These are phyloP conservation scores for Graptemys geographica DNA, from an alignment of 2,797 vertebrate species.

Conservation along the genomic window DNA sequence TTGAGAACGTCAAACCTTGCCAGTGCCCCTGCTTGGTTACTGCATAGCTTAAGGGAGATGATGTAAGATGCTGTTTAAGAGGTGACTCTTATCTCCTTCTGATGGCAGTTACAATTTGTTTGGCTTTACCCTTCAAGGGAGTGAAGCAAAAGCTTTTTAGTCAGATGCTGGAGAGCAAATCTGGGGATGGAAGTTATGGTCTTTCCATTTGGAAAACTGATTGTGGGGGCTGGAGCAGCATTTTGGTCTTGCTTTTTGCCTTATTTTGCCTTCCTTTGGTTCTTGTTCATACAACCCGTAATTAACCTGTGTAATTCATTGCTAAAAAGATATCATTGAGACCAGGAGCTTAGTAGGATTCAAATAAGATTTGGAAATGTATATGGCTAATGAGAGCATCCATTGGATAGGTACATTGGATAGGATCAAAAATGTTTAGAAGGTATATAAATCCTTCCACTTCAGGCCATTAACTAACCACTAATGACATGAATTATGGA, in stretches of 20 bases:
- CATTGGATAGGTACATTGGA: neutral
- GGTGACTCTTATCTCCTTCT: neutral
- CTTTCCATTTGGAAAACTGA: neutral
- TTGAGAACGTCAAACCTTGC: neutral
- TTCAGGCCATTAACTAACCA: conserved; percentile 50
- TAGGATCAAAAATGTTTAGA: neutral
- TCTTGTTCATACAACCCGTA: conserved; percentile 32
- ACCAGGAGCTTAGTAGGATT: conserved; percentile 55
- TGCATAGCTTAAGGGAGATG: neutral
- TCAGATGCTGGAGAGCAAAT: neutral
- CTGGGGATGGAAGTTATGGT: neutral
- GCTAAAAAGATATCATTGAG: conserved; percentile 53
- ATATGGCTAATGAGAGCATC: conserved; percentile 14
- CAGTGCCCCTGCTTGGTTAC: neutral
- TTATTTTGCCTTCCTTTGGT: conserved; percentile 52
- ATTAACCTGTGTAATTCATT: conserved; percentile 52
- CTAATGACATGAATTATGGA: conserved; percentile 38
- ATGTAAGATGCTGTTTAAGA: neutral
- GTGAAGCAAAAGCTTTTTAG: neutral
- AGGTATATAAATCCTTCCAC: conserved; percentile 37
- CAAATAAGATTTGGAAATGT: conserved; percentile 32
- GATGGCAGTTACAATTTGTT: neutral
- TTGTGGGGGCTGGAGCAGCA: neutral
- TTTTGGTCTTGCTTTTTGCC: neutral
- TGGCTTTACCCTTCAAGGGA: accelerated